These are phyloP conservation scores for Salvelinus namaycush DNA, from an alignment of 2,113 vertebrate species.

Conservation along the genomic window DNA sequence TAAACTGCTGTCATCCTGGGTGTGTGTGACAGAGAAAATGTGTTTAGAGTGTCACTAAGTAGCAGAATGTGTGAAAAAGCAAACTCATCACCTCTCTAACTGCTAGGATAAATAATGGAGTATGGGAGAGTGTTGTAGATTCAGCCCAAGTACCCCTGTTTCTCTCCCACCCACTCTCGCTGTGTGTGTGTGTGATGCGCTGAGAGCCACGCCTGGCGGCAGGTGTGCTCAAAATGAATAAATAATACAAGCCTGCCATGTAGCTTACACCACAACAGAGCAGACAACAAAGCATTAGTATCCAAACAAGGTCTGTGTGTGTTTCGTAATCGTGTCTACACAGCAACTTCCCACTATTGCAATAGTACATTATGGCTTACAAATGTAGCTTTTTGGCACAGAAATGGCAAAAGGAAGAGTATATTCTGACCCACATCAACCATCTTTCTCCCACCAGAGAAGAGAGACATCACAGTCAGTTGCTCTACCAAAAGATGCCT, in stretches of 20 bases:
- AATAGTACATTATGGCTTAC: neutral
- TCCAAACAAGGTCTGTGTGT: neutral
- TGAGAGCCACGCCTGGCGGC: neutral
- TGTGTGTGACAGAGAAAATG: neutral
- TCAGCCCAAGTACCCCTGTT: neutral
- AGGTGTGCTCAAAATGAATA: constrained; percentile 6
- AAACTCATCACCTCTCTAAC: constrained; percentile 16
- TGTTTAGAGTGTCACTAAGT: constrained; percentile 5
- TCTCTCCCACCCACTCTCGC: neutral
- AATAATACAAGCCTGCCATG: constrained; percentile 3
- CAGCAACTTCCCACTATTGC: neutral
- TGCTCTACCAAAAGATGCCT: too few relatives aligned
- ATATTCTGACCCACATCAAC: too few relatives aligned
- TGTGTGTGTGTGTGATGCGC: neutral
- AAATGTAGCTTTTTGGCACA: too few relatives aligned
- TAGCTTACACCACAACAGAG: neutral
- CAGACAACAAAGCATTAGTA: neutral
- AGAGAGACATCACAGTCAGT: too few relatives aligned
- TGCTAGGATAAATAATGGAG: constrained; percentile 21
- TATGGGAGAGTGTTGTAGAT: constrained; percentile 9
- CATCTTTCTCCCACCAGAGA: too few relatives aligned
- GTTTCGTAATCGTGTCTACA: neutral
- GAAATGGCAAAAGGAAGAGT: too few relatives aligned
- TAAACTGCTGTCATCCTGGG: neutral
- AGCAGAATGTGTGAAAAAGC: constrained; percentile 8